Evolutionary conservation across 2,888 invertebrate species (phyloP).

Genomic region (Cynaeus angustus): DNA sequence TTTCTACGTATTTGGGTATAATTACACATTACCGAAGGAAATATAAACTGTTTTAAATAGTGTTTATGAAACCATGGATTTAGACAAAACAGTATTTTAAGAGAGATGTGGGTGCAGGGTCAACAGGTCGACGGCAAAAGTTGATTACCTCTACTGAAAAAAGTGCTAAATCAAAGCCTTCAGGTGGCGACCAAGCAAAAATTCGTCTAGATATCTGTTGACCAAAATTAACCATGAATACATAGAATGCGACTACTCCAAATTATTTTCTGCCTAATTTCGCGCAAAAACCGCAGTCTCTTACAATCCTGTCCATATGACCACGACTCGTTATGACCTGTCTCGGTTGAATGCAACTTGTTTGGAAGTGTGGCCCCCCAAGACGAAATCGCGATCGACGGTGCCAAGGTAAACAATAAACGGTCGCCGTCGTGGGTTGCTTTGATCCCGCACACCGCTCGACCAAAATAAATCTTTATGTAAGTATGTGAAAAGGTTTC

Average conservation of each 20-base stretch:
- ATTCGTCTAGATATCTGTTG: too few species aligned
- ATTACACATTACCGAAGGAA: not conserved
- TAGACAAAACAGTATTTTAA: constrained; percentile 8
- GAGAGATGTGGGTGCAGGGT: not conserved
- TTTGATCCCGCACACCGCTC: constrained; percentile 22
- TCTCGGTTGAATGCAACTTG: constrained; percentile 15
- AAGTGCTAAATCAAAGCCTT: too few species aligned
- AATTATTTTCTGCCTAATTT: too few species aligned
- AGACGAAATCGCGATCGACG: constrained; percentile 26
- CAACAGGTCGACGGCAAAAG: not conserved
- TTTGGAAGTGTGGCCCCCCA: constrained; percentile 30
- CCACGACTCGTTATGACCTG: constrained; percentile 13
- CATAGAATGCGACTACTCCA: too few species aligned
- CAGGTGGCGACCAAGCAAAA: too few species aligned
- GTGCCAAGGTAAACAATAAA: constrained; percentile 36
- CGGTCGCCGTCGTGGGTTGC: constrained; percentile 25
- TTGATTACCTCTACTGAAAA: not conserved
- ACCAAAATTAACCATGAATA: too few species aligned
- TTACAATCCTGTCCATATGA: not conserved
- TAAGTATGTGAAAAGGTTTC: constrained; percentile 14
- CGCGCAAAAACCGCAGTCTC: too few species aligned
- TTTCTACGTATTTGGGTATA: not conserved
- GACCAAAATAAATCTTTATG: constrained; percentile 28
- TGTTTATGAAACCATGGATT: not conserved
- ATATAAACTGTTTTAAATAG: constrained; percentile 4